phyloP scores from a whole-genome alignment of 1,140 invertebrate species.

The Caerostris darwini region DNA sequence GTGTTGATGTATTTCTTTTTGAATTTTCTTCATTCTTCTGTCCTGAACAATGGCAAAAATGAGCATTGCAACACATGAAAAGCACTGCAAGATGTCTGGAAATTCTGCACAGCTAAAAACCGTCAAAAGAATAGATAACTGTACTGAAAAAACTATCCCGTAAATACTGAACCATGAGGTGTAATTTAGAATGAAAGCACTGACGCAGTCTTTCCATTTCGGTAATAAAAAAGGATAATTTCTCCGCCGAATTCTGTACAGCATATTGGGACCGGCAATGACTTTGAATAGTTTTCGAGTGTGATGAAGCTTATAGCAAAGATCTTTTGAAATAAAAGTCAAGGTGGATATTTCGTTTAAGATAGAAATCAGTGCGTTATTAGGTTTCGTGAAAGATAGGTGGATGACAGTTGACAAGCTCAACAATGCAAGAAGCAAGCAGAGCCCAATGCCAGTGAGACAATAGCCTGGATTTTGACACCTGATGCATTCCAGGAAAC shows the following conservation, averaged over 20 bases:
- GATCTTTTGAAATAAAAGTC: background rate
- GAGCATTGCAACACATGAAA: background rate
- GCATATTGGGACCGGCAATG: background rate
- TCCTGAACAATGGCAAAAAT: background rate
- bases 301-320: background rate
- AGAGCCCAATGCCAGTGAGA: background rate
- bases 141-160: background rate
- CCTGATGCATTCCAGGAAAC: background rate
- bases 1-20: background rate
- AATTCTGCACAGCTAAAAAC: background rate
- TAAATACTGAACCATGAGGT: background rate
- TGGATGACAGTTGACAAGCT: background rate
- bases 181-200: background rate
- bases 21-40: background rate
- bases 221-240: background rate
- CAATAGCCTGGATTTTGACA: background rate
- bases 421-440: background rate
- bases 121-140: background rate
- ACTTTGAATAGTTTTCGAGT: background rate
- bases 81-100: background rate
- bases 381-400: background rate
- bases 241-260: background rate
- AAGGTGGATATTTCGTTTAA: background rate
- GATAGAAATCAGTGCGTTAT: background rate
- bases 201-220: background rate